Conservation (phyloP, 2,888 invertebrate genomes). For the Venustoraphidia nigricollis region DNA sequence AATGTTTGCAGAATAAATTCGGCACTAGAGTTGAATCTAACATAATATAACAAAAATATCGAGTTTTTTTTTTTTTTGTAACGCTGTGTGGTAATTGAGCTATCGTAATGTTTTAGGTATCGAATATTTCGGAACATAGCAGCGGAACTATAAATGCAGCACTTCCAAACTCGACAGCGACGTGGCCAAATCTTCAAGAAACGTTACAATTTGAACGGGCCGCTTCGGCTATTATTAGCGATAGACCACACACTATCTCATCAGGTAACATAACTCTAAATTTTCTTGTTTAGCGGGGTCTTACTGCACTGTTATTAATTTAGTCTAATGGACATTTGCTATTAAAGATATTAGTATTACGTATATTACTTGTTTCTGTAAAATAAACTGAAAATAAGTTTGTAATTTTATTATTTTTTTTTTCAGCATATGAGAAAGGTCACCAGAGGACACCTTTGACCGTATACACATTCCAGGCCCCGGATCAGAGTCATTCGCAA, state of each 20-base stretch:
- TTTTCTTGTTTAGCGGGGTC: too few species aligned
- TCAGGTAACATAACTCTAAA: slow-evolving; percentile 36
- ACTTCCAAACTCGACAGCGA: slow-evolving; percentile 40
- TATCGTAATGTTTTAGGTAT: slow-evolving; percentile 26
- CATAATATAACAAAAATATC: too few species aligned
- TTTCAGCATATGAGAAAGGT: slow-evolving; percentile 65
- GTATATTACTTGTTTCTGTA: neutral
- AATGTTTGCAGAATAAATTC: too few species aligned
- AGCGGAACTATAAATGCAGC: slow-evolving; percentile 20
- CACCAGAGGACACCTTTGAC: slow-evolving; percentile 74
- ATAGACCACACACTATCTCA: slow-evolving; percentile 86
- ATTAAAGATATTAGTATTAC: too few species aligned
- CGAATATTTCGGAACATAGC: slow-evolving; percentile 37
- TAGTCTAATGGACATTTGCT: too few species aligned
- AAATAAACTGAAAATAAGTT: neutral
- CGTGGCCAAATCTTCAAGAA: slow-evolving; percentile 68
- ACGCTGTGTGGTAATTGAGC: neutral
- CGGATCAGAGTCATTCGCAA: slow-evolving; percentile 41
- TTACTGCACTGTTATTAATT: too few species aligned
- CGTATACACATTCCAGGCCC: slow-evolving; percentile 76
- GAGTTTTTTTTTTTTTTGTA: neutral
- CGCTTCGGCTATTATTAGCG: slow-evolving; percentile 56
- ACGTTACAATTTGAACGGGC: slow-evolving; percentile 60
- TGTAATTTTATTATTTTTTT: slow-evolving; percentile 1
- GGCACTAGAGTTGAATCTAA: neutral